Conservation (phyloP, 2,113 vertebrate species). For the Heptranchias perlo region DNA sequence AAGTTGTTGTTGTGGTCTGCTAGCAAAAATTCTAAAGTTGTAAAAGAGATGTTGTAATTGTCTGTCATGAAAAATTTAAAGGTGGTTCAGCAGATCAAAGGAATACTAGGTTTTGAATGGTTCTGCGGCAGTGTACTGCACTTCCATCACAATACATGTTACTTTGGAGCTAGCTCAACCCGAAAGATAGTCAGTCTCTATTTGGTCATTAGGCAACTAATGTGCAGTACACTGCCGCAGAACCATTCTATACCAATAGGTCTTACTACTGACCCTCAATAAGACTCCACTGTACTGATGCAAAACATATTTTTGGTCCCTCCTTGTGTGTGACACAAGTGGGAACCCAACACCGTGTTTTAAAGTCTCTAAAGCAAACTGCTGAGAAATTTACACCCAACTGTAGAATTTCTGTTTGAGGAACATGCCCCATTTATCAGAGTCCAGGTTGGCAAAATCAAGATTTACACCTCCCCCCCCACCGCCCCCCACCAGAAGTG, state of each 20-base stretch:
- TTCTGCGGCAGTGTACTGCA: no score
- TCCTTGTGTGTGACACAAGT: not conserved
- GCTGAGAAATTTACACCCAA: not conserved
- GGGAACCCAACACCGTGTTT: not conserved
- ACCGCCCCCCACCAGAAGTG: not conserved
- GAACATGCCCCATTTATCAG: not conserved
- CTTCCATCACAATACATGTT: not conserved
- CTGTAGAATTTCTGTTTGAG: not conserved
- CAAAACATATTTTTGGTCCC: not conserved
- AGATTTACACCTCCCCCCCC: not conserved
- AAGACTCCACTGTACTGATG: no score
- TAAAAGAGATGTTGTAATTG: not conserved
- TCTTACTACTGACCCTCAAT: not conserved
- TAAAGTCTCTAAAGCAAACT: not conserved
- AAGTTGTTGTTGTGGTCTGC: not conserved
- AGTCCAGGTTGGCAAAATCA: not conserved
- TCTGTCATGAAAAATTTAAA: not conserved
- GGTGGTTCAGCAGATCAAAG: not conserved
- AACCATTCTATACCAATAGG: not conserved
- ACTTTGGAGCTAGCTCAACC: not conserved
- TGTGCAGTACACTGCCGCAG: no score
- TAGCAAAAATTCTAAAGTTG: not conserved
- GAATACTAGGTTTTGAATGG: not conserved
- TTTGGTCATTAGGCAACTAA: not conserved
- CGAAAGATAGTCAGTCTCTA: not conserved